phyloP scores from a whole-genome alignment of 2,113 vertebrate genomes.

The Brachyistius frenatus region DNA sequence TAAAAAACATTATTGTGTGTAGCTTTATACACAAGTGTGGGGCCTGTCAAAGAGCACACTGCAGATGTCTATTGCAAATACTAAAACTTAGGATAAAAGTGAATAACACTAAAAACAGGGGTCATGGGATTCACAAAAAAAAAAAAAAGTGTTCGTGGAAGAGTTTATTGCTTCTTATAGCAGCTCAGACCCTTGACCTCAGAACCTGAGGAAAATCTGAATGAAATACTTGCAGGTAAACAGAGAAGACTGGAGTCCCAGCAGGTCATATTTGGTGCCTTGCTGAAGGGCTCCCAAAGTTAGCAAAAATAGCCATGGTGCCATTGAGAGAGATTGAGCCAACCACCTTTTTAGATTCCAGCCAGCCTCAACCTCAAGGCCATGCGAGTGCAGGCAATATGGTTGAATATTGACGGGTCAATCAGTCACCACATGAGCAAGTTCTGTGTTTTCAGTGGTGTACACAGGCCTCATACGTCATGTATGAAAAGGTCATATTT shows the following conservation, averaged over 20 bases:
- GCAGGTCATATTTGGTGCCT: slow-evolving; percentile 2
- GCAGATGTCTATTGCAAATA: too few species aligned
- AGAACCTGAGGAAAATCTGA: slow-evolving; percentile 26
- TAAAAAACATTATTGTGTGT: neutral
- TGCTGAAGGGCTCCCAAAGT: slow-evolving; percentile 40
- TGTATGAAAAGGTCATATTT: slow-evolving; percentile 50
- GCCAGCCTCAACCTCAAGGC: slow-evolving; percentile 34
- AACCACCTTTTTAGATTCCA: slow-evolving; percentile 44
- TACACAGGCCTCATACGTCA: slow-evolving; percentile 25
- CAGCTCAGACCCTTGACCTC: slow-evolving; percentile 12
- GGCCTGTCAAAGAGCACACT: too few species aligned
- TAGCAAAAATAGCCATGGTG: slow-evolving; percentile 29
- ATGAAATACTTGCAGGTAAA: slow-evolving; percentile 41
- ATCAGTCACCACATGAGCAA: slow-evolving; percentile 50
- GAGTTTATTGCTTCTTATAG: neutral
- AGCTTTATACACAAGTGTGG: too few species aligned
- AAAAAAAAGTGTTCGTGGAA: neutral
- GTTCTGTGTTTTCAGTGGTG: slow-evolving; percentile 25
- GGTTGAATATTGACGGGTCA: slow-evolving; percentile 49
- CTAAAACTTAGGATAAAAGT: too few species aligned
- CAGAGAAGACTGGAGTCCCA: slow-evolving; percentile 17
- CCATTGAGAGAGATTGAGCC: slow-evolving; percentile 47
- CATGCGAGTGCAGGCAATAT: slow-evolving; percentile 21
- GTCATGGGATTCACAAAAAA: neutral
- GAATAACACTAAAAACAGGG: too few species aligned